Evolutionary conservation across 2,888 invertebrate species (phyloP), one percentile per base, ranked within the genome.

Genomic region (Dorcus parallelipipedus): DNA sequence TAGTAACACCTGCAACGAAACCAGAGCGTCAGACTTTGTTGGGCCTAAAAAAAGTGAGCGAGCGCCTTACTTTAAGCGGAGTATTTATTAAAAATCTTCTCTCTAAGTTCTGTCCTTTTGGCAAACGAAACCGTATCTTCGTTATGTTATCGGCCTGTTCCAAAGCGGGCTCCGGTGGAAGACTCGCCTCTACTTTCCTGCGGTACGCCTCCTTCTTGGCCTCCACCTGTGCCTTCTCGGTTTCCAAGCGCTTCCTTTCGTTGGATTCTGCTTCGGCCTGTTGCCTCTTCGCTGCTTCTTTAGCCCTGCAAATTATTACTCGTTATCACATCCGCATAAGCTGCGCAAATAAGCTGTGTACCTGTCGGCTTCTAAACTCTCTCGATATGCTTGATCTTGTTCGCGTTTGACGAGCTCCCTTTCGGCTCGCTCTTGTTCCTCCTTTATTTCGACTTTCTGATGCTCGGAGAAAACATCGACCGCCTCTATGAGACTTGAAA

Each of bases 341-440:
- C n/a, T 40, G 14, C 38, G 40, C 9, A n/a, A 38, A 47, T n/a
- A n/a, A 47, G 14, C 14, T 20, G 20, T 9, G 67, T 72, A 87
- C 88, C 89, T 86, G 78, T 94, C 94, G 0, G 88, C 90, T 73
- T 90, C 90, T 54, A 97, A 83, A 68, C 96, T 96, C 73, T 86
- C 88, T 76, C 93, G 88, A 79, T 95, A 97, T 0, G 97, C 97
- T 76, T 88, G 87, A 80, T 97, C 96, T 80, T 97, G 97, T 77
- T 97, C 96, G 69, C 87, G 84, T 79, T 95, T 95, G 54, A 97
- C 93, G 69, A 85, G 82, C 78, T 96, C 95, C 55, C 97, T 81
- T 8, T 91, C 94, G 64, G 92, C 91, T 56, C 97, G 81, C 77
- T 96, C 95, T 59, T 91, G 85, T 81, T 97, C 97, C 70, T 93